Evolutionary conservation across 2,797 vertebrate species (phyloP), one percentile per base, ranked within the genome.

Genomic region (Coregonus ussuriensis): DNA sequence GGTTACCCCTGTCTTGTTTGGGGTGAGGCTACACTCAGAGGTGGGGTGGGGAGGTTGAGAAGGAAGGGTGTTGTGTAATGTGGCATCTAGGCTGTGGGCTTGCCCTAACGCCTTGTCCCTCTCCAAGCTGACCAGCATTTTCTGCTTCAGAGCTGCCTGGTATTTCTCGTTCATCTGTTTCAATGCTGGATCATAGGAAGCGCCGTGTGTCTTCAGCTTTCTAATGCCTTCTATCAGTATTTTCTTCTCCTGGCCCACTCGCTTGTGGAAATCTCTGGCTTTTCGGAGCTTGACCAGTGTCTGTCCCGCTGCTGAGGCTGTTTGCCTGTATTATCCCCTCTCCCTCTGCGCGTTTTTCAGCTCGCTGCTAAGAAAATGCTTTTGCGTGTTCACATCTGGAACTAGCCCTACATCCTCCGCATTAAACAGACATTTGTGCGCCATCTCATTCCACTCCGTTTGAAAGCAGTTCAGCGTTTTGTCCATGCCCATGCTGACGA

Each of bases 401-500:
- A 97, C 92, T 41, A 89, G 85, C 0, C 79, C 94, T 11, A 67
- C 6, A 29, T 76, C 79, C 11, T 79, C 81, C 1, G 83, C 37
- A n/a, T 88, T 81, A 14, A 95, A 25, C 18, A 82, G 21, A 21
- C 95, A 95, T 79, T 89, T 96, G 74, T 96, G 88, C 18, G 85
- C 74, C 82, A 96, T 86, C 76, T 98, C 96, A 6, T 93, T 94
- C 97, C 97, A 97, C 94, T 99, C 97, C 0, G 89, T 93, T 65
- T 99, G 95, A 84, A 99, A 98, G 88, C 94, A 96, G 73, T 96
- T 85, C 5, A 99, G 89, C 0, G 98, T 99, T 86, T 93, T 94
- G 41, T 82, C 90, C 98, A 99, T 98, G 63, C 92, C 94, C 93
- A 93, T 79, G 83, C 91, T 93, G 68, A 47, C 9, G 9, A 47